Base-by-base conservation (phyloP, 2,888 invertebrate genomes). In the Bhutanitis thaidina region DNA sequence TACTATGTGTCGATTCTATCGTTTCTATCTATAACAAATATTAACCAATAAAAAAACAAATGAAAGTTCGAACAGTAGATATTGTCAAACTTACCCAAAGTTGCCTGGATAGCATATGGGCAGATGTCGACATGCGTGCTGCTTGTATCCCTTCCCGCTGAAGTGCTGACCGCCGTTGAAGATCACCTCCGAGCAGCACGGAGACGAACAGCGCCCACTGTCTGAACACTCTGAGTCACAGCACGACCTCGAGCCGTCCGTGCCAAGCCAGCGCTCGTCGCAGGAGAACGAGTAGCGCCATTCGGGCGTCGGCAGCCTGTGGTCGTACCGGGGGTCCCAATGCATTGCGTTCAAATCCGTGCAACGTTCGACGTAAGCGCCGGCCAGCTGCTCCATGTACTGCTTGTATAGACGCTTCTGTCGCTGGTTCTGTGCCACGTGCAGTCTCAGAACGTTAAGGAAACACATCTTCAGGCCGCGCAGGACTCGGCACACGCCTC, bases 401-500 rank as follows among this genome's bases (percentile, higher is more conserved):
- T 89, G 88, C 66, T 89, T 90, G 65, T 90, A 90, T 15, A 90
- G 64, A 7, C 88, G 74, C 69, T 90, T 90, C 70, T 90, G 90
- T 12, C 86, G 73, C 61, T 90, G 90, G 50, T 74, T 86, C 57
- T 91, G 90, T 12, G 87, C 84, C 34, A 91, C 89, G 57, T 91
- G 91, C 20, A 91, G 69, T 7, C 91, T 84, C 36, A 92, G 62
- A 39, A 91, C 86, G 69, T 91, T 91, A 12, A 92, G 72, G 64
- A 92, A 90, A 69, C 92, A 92, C 92, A 92, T 92, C 64, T 79
- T 85, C 34, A 40, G 14, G 12, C 29, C 3, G 10, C 29, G 10
- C 32, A 40, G 14, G 10, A 25, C 1, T n/a, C 20, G 7, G 27
- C 35, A 41, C 41, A 30, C 36, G 8, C 36, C 16, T 29, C 15